Evolutionary conservation across 2,797 vertebrate species (phyloP), one percentile per base, ranked within the genome.

Genomic region (Ctenopoma multispine): DNA sequence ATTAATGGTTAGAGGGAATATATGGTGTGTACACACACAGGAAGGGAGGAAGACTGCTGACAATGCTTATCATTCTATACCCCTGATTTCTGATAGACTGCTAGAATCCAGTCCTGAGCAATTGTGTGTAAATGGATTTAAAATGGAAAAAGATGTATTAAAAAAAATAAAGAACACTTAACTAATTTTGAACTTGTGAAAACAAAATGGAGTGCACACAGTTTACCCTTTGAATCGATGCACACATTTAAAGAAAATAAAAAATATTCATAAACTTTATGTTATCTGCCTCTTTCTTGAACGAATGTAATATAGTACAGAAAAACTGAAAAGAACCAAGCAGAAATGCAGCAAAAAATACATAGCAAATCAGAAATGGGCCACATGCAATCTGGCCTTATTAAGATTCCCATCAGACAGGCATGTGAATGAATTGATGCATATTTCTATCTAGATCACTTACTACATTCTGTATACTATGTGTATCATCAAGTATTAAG

Each of bases 181-280:
- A 95, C 92, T 92, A 87, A 94, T 97, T 96, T 97, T 96, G 92
- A 96, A 93, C 93, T 96, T 95, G 96, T 98, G 94, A 96, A 96
- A 96, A 95, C 89, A 95, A 91, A 94, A 95, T 94, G 86, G 94
- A 92, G 95, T 96, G 94, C 97, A 97, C 95, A 97, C 96, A 96
- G 93, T 98, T 97, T 96, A 95, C 93, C 96, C 94, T 97, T 96
- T 96, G 93, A 97, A 96, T 93, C 92, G 95, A 96, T 97, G 96
- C 96, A 97, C 95, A 98, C 95, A 93, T 96, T 96, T 93, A 65
- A 94, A 92, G 84, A 90, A 93, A 94, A 91, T 72, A 85, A 94
- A 95, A 85, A 84, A 81, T 66, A 83, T 91, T 92, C 89, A 89
- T 89, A 93, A 91, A 56, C 72, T 81, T 77, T 18, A 55, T 3